These are phyloP conservation scores for Atrina japonica DNA, from an alignment of 2,888 invertebrate species.

Conservation along the genomic window DNA sequence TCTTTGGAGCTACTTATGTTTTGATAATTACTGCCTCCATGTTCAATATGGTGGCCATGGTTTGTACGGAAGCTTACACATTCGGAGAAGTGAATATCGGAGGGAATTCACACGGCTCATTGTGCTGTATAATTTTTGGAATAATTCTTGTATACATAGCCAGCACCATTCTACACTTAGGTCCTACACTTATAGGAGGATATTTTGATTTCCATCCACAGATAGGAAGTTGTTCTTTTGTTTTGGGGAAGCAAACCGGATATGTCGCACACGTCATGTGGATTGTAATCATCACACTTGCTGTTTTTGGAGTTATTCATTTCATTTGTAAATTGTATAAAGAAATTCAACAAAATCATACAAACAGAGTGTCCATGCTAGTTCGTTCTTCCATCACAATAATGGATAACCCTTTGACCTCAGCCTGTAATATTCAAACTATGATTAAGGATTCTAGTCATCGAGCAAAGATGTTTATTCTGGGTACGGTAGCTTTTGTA, in stretches of 20 bases:
- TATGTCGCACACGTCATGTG: slow-evolving; percentile 80
- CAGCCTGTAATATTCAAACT: slow-evolving; percentile 64
- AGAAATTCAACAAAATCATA: slow-evolving; percentile 77
- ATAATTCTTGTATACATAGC: slow-evolving; percentile 79
- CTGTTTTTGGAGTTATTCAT: slow-evolving; percentile 75
- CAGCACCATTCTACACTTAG: slow-evolving; percentile 79
- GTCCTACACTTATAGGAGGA: slow-evolving; percentile 80
- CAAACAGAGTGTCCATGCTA: slow-evolving; percentile 75
- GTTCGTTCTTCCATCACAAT: slow-evolving; percentile 77
- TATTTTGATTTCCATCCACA: slow-evolving; percentile 79
- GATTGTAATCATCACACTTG: slow-evolving; percentile 78
- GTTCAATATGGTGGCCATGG: slow-evolving; percentile 81
- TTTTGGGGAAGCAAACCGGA: slow-evolving; percentile 77
- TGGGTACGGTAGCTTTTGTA: slow-evolving; percentile 74
- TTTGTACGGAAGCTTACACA: slow-evolving; percentile 80
- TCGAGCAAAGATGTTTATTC: slow-evolving; percentile 77
- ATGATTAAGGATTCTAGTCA: slow-evolving; percentile 75
- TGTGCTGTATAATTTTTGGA: slow-evolving; percentile 79
- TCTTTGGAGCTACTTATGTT: slow-evolving; percentile 78
- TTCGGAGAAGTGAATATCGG: slow-evolving; percentile 78
- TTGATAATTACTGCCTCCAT: slow-evolving; percentile 79
- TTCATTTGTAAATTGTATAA: slow-evolving; percentile 78
- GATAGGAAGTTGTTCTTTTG: slow-evolving; percentile 79
- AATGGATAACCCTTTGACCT: slow-evolving; percentile 62
- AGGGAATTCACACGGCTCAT: slow-evolving; percentile 73